Base-by-base conservation (phyloP, 2,797 vertebrate species). In the Myripristis jacobus region DNA sequence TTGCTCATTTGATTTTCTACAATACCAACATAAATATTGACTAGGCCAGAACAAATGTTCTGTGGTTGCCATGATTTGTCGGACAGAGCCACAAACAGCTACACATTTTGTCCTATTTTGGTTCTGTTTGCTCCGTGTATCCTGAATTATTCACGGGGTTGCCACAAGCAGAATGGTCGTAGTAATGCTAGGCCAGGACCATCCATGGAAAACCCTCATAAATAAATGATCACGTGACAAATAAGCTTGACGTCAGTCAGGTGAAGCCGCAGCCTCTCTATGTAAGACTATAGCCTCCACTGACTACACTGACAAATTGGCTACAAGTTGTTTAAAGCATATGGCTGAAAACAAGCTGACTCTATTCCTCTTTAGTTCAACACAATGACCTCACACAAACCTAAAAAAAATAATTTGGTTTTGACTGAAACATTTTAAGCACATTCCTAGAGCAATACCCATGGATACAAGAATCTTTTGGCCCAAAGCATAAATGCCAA, bases 201-300 rank as follows among this genome's bases (percentile, higher is more conserved):
- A 73, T 12, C 58, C 75, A 73, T 82, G 79, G 74, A 89, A 87
- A 85, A 62, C 70, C 54, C 75, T 85, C 83, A 81, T 90, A 63
- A 86, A 89, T 91, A 82, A 89, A 86, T 53, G 46, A 90, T 53
- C 46, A 57, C 77, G 46, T 65, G 53, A 86, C 88, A 91, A 88
- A 91, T 79, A 88, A 80, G 74, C 60, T 48, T 65, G 53, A 80
- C 50, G 21, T 80, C 54, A 70, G 48, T 70, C 50, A 61, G 60
- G 68, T 36, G 59, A 77, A 44, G 43, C 55, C 63, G 63, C 50
- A 24, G 21, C 63, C 43, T 66, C 21, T 1, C 63, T 50, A 15
- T 79, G 61, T 70, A 79, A 82, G 19, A 3, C 34, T 66, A 73
- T 34, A 80, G 34, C 58, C 62, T 61, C 52, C 65, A 56, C 15